Base-by-base conservation (phyloP, 2,888 invertebrate species). In the Drosophila barbarae region DNA sequence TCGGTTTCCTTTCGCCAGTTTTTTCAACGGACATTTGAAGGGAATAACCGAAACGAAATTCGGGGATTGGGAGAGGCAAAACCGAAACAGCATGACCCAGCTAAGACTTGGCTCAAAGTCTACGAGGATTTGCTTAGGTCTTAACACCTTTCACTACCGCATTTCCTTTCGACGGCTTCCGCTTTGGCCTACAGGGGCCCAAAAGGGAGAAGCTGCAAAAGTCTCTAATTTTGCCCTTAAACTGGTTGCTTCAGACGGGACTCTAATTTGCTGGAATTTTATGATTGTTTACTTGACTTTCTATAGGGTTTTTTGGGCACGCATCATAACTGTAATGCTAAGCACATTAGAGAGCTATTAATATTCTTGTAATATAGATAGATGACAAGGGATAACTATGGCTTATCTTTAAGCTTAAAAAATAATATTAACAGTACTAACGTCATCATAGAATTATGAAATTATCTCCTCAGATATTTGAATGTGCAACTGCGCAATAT, bases 61-160 rank as follows among this genome's bases (percentile, higher is more conserved):
- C 21, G 28, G 38, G 35, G 49, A 39, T 36, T 44, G 64, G 35
- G 13, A 44, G 47, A 47, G 36, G 28, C 36, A 71, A 65, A 71
- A 57, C 59, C 59, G 39, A 58, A 59, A 42, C 64, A 42, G 64
- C 66, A 56, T 77, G 63, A 57, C 68, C 72, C 65, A 64, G 51
- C 75, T 80, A 80, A 80, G 77, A 71, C 75, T 66, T 46, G 66
- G 76, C 81, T 72, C 72, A 83, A 77, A 65, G 73, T 63, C 75
- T 61, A 35, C 38, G 13, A 44, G 69, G 69, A 70, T 69, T 69
- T 69, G 47, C 56, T 71, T 9, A 41, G 64, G 52, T 63, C 51
- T 71, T 69, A 70, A 56, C 69, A 70, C 69, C 69, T 52, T 64
- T 70, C 56, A 52, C 69, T 44, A 52, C 47, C 28, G 71, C 41